Base-by-base conservation (phyloP, 2,113 vertebrate species). In the Saimiri boliviensis region DNA sequence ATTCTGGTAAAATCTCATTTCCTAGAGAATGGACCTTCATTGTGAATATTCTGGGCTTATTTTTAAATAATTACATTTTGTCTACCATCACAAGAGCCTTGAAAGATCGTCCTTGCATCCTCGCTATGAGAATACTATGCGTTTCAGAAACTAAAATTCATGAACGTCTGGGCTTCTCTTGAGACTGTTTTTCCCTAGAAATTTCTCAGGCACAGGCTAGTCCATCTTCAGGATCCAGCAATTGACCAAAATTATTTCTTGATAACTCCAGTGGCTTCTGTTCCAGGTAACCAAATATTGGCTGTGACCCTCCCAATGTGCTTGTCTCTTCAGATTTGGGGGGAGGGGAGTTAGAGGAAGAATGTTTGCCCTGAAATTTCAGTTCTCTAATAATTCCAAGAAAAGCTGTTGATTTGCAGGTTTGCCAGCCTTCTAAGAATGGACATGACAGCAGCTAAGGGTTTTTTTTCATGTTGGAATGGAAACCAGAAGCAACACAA, bases 281-380 rank as follows among this genome's bases (percentile, higher is more conserved):
- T 30, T 30, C 40, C 73, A 30, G 13, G 42, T 45, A 76, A 76
- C 21, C 13, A 58, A 13, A 25, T 56, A 14, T 56, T 56, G 49
- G 49, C n/a, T 56, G 32, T 25, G n/a, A 37, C 52, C 27, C 49
- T 81, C 19, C 56, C 30, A 45, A 30, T 45, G 25, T 76, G 73
- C 12, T 25, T 76, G 0, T 5, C 76, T 35, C 16, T 79, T 2
- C 45, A 74, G 71, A 74, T 74, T 40, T 17, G 0, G 30, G 8
- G 17, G 76, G 0, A 8, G 2, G 2, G 3, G 45, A 8, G 27
- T 5, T 20, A 7, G 16, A 10, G 30, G 8, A 79, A 32, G 17
- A 4, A 77, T 49, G 5, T 49, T 49, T 79, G 27, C 45, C 16
- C n/a, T 37, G 21, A 37, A 82, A 82, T n/a, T n/a, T n/a, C 35